Percentiles rank a stretch among this genome's conserved stretches.
Conservation (phyloP, 2,797 vertebrate genomes). For the Crocodylus rhombifer region DNA sequence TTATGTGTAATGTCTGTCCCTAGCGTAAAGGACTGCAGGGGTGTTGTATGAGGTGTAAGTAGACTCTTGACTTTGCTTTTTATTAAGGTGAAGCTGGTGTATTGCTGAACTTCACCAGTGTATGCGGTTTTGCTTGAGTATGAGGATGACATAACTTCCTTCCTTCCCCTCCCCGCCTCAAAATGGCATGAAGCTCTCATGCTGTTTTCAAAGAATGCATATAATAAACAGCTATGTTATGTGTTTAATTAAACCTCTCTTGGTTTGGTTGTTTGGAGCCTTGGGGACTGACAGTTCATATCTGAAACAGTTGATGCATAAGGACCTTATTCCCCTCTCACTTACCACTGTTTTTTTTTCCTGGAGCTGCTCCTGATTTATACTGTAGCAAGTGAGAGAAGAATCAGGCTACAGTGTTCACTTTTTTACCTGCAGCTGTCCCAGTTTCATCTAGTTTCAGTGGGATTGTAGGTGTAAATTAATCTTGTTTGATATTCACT, state of each 20-base stretch:
- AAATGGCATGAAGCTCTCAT: not conserved
- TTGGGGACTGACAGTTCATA: constrained; percentile 46
- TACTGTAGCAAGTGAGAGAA: not conserved
- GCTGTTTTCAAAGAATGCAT: not conserved
- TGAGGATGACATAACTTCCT: not conserved
- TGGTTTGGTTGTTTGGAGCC: constrained; percentile 27
- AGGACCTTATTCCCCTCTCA: constrained; percentile 1
- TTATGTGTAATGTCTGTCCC: no score
- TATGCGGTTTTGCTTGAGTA: not conserved
- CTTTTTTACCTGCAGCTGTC: not conserved
- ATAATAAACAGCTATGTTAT: not conserved
- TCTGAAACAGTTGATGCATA: constrained; percentile 24
- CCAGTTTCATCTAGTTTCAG: constrained; percentile 48
- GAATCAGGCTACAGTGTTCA: not conserved
- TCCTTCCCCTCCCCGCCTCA: not conserved
- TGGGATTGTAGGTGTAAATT: constrained; percentile 65
- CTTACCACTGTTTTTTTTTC: not conserved
- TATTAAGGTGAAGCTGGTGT: not conserved
- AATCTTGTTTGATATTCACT: constrained; percentile 60
- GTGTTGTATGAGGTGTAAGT: no score
- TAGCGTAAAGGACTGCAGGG: no score
- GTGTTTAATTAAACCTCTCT: constrained; percentile 40
- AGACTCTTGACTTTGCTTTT: not conserved
- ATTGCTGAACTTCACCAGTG: not conserved
- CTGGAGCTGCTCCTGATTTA: not conserved